Evolutionary conservation across 2,888 invertebrate species (phyloP).

Genomic region (Limulus polyphemus): DNA sequence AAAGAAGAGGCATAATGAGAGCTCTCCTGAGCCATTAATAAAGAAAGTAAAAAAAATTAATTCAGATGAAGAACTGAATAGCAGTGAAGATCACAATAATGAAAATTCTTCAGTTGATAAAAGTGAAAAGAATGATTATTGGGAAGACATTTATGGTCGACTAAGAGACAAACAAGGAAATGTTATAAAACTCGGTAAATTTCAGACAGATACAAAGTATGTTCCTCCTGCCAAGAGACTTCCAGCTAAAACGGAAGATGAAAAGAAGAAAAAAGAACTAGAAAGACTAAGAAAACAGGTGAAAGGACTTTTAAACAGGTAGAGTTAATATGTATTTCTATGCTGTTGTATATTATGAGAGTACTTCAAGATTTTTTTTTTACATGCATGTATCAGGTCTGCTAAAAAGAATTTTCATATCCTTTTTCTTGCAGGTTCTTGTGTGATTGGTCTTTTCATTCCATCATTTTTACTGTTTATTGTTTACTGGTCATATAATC

Average conservation of each 20-base stretch:
- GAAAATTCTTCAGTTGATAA: constrained; percentile 5
- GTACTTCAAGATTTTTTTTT: too few species aligned
- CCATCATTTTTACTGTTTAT: too few species aligned
- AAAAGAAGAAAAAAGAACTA: constrained; percentile 43
- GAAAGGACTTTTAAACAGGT: constrained; percentile 72
- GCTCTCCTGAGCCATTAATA: too few species aligned
- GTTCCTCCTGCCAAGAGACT: constrained; percentile 68
- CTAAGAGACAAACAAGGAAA: constrained; percentile 66
- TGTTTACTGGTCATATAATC: too few species aligned
- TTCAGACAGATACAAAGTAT: constrained; percentile 47
- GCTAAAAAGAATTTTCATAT: too few species aligned
- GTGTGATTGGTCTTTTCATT: too few species aligned
- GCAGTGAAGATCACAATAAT: constrained; percentile 3
- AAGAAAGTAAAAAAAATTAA: constrained; percentile 3
- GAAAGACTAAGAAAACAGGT: constrained; percentile 59
- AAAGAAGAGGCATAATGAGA: too few species aligned
- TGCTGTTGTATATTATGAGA: too few species aligned
- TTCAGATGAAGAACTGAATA: constrained; percentile 7
- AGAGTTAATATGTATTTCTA: not conserved
- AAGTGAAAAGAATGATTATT: not conserved
- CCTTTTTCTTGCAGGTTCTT: too few species aligned
- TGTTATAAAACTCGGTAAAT: constrained; percentile 42
- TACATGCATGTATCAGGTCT: too few species aligned
- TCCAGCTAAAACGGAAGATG: constrained; percentile 39
- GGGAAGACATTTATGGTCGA: constrained; percentile 36